Percentiles rank a stretch among this genome's conserved stretches.
These are phyloP conservation scores for Cotesia glomerata DNA, from an alignment of 1,140 invertebrate genomes.

Conservation along the genomic window DNA sequence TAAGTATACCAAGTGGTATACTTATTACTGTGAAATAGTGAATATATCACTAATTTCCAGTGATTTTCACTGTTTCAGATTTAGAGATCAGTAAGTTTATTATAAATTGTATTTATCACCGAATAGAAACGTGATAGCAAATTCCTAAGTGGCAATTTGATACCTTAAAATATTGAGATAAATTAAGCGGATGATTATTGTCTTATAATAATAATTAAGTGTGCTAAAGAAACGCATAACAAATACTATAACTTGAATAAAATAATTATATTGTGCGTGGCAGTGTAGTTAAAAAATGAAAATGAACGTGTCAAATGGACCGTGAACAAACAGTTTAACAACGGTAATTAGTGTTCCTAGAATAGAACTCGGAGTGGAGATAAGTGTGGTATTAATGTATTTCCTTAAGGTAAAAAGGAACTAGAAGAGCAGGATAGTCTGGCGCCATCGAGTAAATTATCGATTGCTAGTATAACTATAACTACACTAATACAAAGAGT, in stretches of 20 bases:
- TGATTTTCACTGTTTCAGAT: no score
- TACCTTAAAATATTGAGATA: no score
- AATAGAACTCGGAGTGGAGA: background rate
- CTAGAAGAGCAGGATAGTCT: slow-evolving; percentile 1
- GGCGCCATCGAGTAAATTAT: slow-evolving; percentile 22
- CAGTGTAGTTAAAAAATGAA: background rate
- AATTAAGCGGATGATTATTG: no score
- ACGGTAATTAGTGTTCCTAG: slow-evolving; percentile 14
- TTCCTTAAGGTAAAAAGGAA: slow-evolving; percentile 2
- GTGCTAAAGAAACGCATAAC: background rate
- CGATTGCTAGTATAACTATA: background rate
- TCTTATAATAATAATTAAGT: no score
- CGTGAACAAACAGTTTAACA: background rate
- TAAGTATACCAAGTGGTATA: no score
- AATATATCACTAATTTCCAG: no score
- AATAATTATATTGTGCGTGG: background rate
- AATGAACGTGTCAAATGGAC: slow-evolving; percentile 26
- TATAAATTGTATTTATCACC: no score
- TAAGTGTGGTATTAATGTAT: background rate
- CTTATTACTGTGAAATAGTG: no score
- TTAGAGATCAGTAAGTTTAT: no score
- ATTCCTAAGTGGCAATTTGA: no score
- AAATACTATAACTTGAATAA: background rate
- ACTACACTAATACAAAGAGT: no score
- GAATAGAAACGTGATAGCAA: no score